phyloP scores from a whole-genome alignment of 2,113 vertebrate species.

The Rhinopomastus cyanomelas region DNA sequence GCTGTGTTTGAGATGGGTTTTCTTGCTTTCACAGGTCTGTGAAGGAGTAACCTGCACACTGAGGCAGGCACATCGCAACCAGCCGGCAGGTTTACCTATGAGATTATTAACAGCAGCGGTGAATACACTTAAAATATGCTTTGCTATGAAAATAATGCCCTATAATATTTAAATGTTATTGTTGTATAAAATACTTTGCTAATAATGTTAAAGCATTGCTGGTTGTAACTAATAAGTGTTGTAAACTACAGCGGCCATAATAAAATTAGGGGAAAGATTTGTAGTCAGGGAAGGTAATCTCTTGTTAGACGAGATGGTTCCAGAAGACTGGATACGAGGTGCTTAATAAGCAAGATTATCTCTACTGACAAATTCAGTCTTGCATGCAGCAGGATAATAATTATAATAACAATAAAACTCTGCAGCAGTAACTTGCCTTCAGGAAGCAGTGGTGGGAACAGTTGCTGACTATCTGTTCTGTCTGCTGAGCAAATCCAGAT shows the following conservation, averaged over 20 bases:
- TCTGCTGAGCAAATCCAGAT: neutral
- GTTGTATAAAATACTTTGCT: neutral
- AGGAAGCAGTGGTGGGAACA: accelerated
- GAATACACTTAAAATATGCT: neutral
- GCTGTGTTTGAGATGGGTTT: accelerated
- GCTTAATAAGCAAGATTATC: neutral
- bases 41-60: accelerated
- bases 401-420: neutral
- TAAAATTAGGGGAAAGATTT: neutral
- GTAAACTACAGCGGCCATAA: accelerated
- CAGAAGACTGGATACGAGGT: neutral
- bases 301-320: neutral
- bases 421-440: accelerated
- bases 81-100: neutral
- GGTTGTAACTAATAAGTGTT: neutral
- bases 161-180: neutral
- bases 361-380: neutral
- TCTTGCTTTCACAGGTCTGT: neutral
- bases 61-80: accelerated
- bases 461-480: neutral
- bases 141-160: neutral
- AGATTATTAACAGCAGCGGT: neutral
- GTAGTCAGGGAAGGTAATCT: neutral
- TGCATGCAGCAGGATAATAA: neutral
- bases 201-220: neutral